Conservation (phyloP, 1,140 invertebrate species). For the Physella acuta region DNA sequence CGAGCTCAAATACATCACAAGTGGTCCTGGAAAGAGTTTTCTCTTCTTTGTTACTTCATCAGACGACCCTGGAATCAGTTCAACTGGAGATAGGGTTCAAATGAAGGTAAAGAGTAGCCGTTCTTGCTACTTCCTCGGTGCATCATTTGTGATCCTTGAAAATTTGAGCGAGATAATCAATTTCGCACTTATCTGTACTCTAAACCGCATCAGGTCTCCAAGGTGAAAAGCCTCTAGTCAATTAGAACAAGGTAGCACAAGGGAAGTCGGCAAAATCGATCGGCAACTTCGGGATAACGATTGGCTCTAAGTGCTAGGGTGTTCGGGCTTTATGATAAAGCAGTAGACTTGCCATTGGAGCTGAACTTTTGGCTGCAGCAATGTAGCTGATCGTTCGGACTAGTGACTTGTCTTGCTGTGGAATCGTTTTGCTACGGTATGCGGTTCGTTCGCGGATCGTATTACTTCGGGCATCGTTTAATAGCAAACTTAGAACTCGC, state of each 20-base stretch:
- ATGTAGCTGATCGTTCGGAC: not conserved
- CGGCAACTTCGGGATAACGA: conserved; percentile 65
- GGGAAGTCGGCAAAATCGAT: conserved; percentile 73
- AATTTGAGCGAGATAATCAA: conserved; percentile 74
- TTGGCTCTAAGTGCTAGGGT: conserved; percentile 70
- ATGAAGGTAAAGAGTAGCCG: not conserved
- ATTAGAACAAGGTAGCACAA: conserved; percentile 88
- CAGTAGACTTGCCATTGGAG: conserved; percentile 72
- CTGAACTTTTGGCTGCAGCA: conserved; percentile 69
- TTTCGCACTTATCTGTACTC: conserved; percentile 69
- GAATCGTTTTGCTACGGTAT: conserved; percentile 66
- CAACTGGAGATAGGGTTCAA: too few species aligned
- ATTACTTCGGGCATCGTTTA: conserved; percentile 4
- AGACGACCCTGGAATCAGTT: too few species aligned
- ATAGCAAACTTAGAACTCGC: conserved; percentile 55
- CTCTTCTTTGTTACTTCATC: too few species aligned
- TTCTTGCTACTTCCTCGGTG: not conserved
- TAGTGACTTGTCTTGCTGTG: conserved; percentile 3
- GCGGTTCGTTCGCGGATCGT: conserved; percentile 39
- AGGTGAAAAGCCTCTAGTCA: conserved; percentile 82
- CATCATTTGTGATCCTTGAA: conserved; percentile 66
- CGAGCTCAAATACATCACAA: too few species aligned
- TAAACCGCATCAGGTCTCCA: conserved; percentile 86
- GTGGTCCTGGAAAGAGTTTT: too few species aligned
- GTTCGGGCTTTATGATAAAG: conserved; percentile 63